A percentile compares a stretch with the other conserved stretches of the same genome.
These are phyloP conservation scores for Dolichotis patagonum DNA, from an alignment of 2,113 vertebrate genomes.

Conservation along the genomic window DNA sequence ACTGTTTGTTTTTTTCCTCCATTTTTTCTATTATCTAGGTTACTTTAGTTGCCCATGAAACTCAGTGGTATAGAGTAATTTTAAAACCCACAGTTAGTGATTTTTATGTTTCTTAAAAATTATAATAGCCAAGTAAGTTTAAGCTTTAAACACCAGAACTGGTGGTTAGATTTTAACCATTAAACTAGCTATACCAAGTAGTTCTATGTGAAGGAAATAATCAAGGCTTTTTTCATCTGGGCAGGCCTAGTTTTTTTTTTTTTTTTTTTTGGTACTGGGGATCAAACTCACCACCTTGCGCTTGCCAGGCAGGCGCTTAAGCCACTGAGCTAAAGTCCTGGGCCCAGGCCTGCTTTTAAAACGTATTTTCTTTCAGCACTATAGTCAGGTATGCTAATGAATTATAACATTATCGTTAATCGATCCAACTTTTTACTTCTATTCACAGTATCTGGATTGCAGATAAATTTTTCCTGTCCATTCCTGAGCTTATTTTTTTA, in stretches of 20 bases:
- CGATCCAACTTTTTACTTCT: not conserved
- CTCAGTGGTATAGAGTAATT: not conserved
- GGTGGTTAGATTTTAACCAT: not conserved
- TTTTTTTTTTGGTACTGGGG: too few relatives aligned
- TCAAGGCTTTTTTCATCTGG: not conserved
- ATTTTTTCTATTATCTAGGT: not conserved
- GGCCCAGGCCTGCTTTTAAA: too few relatives aligned
- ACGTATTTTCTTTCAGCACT: not conserved
- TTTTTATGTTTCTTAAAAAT: not conserved
- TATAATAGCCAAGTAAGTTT: not conserved
- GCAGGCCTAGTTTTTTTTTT: not conserved
- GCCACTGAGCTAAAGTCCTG: too few relatives aligned
- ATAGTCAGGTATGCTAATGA: not conserved
- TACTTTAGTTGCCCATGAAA: constrained; percentile 11
- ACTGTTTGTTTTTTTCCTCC: not conserved
- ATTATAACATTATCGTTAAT: not conserved
- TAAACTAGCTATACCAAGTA: constrained; percentile 10
- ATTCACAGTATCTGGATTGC: not conserved
- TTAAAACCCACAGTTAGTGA: not conserved
- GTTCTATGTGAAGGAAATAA: not conserved
- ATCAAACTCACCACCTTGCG: too few relatives aligned
- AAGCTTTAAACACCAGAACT: not conserved
- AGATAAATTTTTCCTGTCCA: not conserved
- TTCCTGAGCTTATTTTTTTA: not conserved
- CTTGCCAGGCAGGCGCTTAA: too few relatives aligned